Evolutionary conservation across 2,888 invertebrate species (phyloP), one percentile per base, ranked within the genome.

Genomic region (Coenonympha glycerion): DNA sequence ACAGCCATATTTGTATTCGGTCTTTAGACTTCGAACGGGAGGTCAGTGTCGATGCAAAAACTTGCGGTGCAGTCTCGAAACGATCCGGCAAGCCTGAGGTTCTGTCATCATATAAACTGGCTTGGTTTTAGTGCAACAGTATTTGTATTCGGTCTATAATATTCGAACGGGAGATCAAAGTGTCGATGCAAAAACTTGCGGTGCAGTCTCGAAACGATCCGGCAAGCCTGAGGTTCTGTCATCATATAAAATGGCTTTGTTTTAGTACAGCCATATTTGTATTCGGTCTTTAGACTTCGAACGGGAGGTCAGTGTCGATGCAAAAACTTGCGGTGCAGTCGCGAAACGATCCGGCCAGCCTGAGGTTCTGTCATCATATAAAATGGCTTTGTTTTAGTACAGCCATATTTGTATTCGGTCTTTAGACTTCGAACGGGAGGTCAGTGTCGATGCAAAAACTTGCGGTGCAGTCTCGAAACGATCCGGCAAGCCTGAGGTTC

Each of bases 281-380:
- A 24, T n/a, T n/a, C n/a, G n/a, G n/a, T n/a, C n/a, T n/a, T n/a
- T n/a, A n/a, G n/a, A n/a, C n/a, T n/a, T n/a, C n/a, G n/a, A n/a
- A n/a, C n/a, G n/a, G n/a, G n/a, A n/a, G n/a, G n/a, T n/a, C n/a
- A n/a, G n/a, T n/a, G n/a, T n/a, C n/a, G n/a, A n/a, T n/a, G n/a
- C n/a, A n/a, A 55, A 55, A 55, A 52, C 19, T 6, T 57, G 67
- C 68, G 63, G 47, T 47, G 49, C 31, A 49, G 56, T 51, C 46
- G 46, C 44, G 55, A 53, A 47, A 47, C 48, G 52, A 40, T 39
- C 42, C 13, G 33, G 30, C 9, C 8, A 42, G 36, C 47, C 55
- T 48, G 11, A 47, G 53, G 51, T 58, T 56, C 56, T 40, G 49
- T 30, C 16, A 34, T 52, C 21, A 28, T 31, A 8, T 36, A n/a